Evolutionary conservation across 2,113 vertebrate species (phyloP).

Genomic region (Chionomys nivalis): DNA sequence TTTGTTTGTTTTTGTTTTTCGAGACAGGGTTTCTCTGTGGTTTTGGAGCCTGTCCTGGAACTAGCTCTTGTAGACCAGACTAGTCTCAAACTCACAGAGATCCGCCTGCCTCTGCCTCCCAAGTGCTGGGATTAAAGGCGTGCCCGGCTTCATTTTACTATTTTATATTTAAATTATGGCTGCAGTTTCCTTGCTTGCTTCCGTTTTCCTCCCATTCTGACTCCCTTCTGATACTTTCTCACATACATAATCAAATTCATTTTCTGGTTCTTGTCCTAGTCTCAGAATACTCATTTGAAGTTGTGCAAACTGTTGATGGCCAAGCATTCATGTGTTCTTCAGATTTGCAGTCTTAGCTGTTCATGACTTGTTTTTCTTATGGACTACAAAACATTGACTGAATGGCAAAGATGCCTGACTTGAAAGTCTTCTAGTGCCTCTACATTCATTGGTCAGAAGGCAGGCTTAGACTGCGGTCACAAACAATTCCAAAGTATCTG

Average conservation of each 20-base stretch:
- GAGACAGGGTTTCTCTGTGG: too few species aligned
- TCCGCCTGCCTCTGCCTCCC: too few species aligned
- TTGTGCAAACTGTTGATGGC: not conserved
- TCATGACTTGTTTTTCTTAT: not conserved
- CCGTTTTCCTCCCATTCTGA: not conserved
- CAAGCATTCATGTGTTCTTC: not conserved
- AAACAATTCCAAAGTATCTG: not conserved
- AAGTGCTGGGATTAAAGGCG: too few species aligned
- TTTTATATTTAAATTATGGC: not conserved
- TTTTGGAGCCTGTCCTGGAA: too few species aligned
- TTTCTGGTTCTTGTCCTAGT: not conserved
- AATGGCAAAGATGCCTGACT: slow-evolving; percentile 3
- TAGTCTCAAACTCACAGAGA: too few species aligned
- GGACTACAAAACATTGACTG: not conserved
- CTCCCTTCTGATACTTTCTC: not conserved
- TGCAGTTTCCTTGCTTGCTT: not conserved
- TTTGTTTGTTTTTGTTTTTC: too few species aligned
- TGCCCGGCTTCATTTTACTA: not conserved
- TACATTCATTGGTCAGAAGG: not conserved
- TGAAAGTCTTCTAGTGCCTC: not conserved
- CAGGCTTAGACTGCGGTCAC: not conserved
- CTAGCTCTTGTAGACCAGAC: too few species aligned
- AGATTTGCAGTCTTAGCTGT: not conserved
- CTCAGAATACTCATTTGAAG: slow-evolving; percentile 21
- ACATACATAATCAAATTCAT: not conserved